phyloP scores from a whole-genome alignment of 1,140 invertebrate species.

The Leptonema lineaticorne region DNA sequence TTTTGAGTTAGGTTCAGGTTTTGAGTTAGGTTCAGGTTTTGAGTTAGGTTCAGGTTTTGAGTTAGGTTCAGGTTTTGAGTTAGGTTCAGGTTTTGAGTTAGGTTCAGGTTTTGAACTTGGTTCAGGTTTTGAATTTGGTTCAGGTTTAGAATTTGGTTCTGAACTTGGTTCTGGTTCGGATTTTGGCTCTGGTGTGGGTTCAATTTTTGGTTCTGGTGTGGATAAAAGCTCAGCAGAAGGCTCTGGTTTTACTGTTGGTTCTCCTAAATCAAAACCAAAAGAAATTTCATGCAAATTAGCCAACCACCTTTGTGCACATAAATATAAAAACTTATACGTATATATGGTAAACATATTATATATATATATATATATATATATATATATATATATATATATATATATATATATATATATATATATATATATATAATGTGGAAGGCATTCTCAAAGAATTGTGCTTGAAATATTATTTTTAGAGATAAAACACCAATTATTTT shows the following conservation, averaged over 20 bases:
- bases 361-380: too few relatives aligned
- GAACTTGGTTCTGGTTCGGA: conserved; percentile 52
- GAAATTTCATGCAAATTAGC: conserved; percentile 1
- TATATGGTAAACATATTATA: too few relatives aligned
- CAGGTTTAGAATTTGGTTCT: conserved; percentile 41
- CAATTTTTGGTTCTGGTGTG: conserved; percentile 50
- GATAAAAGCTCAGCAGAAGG: conserved; percentile 41
- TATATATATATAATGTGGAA: not conserved
- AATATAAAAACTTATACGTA: too few relatives aligned
- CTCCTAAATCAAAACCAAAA: conserved; percentile 12
- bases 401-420: too few relatives aligned
- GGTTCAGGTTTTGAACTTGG: conserved; percentile 50
- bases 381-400: too few relatives aligned
- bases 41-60: conserved; percentile 49
- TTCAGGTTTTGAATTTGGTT: conserved; percentile 44
- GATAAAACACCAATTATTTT: too few relatives aligned
- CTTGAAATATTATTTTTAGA: too few relatives aligned
- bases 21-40: conserved; percentile 48
- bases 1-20: conserved; percentile 47
- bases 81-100: conserved; percentile 50
- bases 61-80: conserved; percentile 52
- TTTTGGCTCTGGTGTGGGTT: conserved; percentile 48
- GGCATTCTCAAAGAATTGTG: too few relatives aligned
- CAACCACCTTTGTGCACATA: conserved; percentile 11
- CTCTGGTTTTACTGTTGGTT: conserved; percentile 42